Conservation (phyloP, 2,888 invertebrate genomes). For the Hypsopygia costalis region DNA sequence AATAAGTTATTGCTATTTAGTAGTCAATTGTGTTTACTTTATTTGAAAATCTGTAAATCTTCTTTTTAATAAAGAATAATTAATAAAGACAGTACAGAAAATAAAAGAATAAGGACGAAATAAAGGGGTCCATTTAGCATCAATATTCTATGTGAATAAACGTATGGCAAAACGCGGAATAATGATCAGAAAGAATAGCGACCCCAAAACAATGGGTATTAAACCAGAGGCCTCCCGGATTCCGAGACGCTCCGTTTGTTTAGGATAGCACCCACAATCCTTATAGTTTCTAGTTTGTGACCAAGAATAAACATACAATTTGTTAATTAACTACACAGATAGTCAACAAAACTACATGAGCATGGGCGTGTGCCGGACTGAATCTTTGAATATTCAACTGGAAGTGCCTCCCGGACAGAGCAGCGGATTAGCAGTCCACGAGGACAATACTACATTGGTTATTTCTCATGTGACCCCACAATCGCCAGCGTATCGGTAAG, state of each 20-base stretch:
- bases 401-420: conserved; percentile 71
- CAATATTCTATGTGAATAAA: too few relatives aligned
- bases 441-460: conserved; percentile 57
- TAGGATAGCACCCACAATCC: conserved; percentile 14
- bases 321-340: conserved; percentile 16
- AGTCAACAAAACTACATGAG: conserved; percentile 68
- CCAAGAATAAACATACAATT: conserved; percentile 17
- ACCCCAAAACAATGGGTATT: conserved; percentile 15
- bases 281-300: conserved; percentile 13
- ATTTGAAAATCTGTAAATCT: too few relatives aligned
- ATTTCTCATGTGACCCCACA: conserved; percentile 66
- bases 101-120: too few relatives aligned
- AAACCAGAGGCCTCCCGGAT: conserved; percentile 17
- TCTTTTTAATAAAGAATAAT: too few relatives aligned
- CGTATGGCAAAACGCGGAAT: too few relatives aligned
- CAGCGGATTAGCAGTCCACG: conserved; percentile 64
- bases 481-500: conserved; percentile 69
- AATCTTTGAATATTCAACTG: conserved; percentile 64
- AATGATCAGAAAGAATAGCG: conserved; percentile 11
- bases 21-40: too few relatives aligned
- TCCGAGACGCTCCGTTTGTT: conserved; percentile 13
- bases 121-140: too few relatives aligned
- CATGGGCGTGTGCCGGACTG: conserved; percentile 69
- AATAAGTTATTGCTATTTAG: too few relatives aligned
- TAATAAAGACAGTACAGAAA: too few relatives aligned